Evolutionary conservation across 2,797 vertebrate species (phyloP), one percentile per base, ranked within the genome.

Genomic region (Erethizon dorsatum): DNA sequence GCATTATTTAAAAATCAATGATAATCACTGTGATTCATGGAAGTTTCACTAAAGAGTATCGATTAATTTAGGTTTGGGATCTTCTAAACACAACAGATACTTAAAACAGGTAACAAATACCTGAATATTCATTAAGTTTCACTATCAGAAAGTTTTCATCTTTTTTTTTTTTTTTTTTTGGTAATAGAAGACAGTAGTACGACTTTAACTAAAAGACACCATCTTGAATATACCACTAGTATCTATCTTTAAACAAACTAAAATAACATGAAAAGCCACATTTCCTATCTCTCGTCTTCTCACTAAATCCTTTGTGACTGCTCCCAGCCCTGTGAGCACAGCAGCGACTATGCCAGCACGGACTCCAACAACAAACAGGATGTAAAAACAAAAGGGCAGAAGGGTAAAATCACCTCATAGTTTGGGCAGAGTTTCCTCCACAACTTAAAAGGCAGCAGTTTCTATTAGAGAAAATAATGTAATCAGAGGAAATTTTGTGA

Each of bases 341-440:
- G 33, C 17, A 33, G 15, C 12, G 67, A 22, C 5, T 0, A 61
- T 79, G 24, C 71, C 63, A 57, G 31, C 2, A 22, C 3, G 54
- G 87, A 54, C 63, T 59, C 87, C 37, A 31, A 61, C 18, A 20
- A 57, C 85, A 89, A 69, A 97, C 65, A 95, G 94, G 96, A 96
- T 26, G 56, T 33, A 2, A 90, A 89, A 86, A 91, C 88, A 90
- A 94, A 82, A 90, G 50, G 33, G 5, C 9, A 11, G 31, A 45
- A 83, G 67, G 69, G 17, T 31, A 80, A 67, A 73, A 79, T 0
- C 41, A 47, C 71, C 65, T 54, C 71, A 50, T 0, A 6, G 20
- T 90, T 92, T 50, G 50, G 56, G 77, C n/a, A 59, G 73, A 50
- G 88, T 54, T 93, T 96, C 91, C 47, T 90, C 41, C 41, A 24